Conservation (phyloP, 92 coral and sea anemone species). For the Desmophyllum pertusum region DNA sequence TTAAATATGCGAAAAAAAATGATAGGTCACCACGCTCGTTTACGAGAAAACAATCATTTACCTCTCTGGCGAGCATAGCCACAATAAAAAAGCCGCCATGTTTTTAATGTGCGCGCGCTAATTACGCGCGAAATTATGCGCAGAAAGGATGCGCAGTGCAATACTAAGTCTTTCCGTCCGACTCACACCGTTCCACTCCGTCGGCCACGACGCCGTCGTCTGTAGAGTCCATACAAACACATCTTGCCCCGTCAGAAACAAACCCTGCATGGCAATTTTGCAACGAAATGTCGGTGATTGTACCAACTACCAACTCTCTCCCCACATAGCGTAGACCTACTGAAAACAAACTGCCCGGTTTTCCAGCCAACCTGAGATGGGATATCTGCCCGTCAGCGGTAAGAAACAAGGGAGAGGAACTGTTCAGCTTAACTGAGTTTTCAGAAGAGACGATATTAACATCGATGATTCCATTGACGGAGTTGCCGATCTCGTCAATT, state of each 20-base stretch:
- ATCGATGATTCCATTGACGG: conserved; percentile 79
- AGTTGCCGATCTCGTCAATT: conserved; percentile 80
- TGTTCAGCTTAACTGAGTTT: conserved; percentile 40
- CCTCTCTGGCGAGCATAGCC: too few relatives aligned
- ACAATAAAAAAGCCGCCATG: too few relatives aligned
- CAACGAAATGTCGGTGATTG: conserved; percentile 51
- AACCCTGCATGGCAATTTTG: conserved; percentile 76
- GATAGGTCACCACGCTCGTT: too few relatives aligned
- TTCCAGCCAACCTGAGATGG: conserved; percentile 61
- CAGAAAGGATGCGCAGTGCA: too few relatives aligned
- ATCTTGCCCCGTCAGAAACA: not conserved
- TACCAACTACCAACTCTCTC: conserved; percentile 44
- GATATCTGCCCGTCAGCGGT: conserved; percentile 48
- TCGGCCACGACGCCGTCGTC: not conserved
- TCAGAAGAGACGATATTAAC: conserved; percentile 41
- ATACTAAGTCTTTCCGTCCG: too few relatives aligned
- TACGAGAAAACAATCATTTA: too few relatives aligned
- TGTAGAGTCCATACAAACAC: conserved; percentile 55
- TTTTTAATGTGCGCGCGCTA: too few relatives aligned
- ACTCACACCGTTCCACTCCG: not conserved
- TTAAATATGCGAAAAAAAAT: too few relatives aligned
- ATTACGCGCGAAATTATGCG: too few relatives aligned
- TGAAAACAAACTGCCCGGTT: conserved; percentile 37
- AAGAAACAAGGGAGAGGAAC: conserved; percentile 71
- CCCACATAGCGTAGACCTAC: conserved; percentile 70